Evolutionary conservation across 2,797 vertebrate genomes (phyloP).

Genomic region (Myotis vivesi): DNA sequence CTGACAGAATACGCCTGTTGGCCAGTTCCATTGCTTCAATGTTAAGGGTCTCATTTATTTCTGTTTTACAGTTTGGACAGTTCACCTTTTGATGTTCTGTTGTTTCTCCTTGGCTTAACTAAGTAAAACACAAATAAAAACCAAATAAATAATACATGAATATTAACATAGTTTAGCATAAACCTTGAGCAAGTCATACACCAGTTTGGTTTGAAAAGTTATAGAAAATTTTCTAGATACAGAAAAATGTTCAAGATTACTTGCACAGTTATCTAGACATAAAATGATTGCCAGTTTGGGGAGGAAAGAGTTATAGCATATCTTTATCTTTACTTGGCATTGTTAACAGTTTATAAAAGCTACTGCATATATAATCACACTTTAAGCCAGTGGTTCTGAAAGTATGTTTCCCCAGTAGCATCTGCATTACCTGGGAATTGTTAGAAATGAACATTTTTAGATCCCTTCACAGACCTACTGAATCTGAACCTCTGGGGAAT

Average conservation of each 20-base stretch:
- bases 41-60: constrained; percentile 57
- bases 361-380: background rate
- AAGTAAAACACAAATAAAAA: constrained; percentile 45
- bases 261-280: background rate
- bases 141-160: background rate
- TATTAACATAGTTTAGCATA: background rate
- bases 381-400: background rate
- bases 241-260: background rate
- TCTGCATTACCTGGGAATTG: background rate
- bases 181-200: background rate
- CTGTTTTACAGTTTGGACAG: constrained; percentile 71
- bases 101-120: constrained; percentile 61
- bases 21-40: constrained; percentile 73
- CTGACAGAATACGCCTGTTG: constrained; percentile 66
- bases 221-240: background rate
- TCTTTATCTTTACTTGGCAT: background rate
- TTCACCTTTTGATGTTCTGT: constrained; percentile 54
- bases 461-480: background rate
- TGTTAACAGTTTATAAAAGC: background rate
- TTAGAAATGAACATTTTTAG: background rate
- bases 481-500: background rate
- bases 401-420: background rate
- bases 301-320: background rate
- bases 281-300: background rate
- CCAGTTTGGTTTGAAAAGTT: background rate